These are phyloP conservation scores for Nebria brevicollis DNA, from an alignment of 2,888 invertebrate genomes.

Conservation along the genomic window DNA sequence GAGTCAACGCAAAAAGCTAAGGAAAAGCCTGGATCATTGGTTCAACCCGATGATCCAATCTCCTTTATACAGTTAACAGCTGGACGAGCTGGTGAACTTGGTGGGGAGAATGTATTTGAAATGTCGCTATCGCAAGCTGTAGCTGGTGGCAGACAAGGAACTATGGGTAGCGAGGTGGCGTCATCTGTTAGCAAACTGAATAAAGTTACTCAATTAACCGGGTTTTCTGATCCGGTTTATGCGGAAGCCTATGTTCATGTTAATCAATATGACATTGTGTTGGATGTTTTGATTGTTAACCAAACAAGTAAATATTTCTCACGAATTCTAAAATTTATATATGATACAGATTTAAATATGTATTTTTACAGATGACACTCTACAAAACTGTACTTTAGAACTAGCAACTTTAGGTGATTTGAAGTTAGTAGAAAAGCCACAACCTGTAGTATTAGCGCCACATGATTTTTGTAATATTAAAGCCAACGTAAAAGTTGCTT, in stretches of 20 bases:
- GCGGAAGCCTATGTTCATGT: constrained; percentile 99
- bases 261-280: constrained; percentile 97
- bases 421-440: constrained; percentile 97
- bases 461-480: constrained; percentile 98
- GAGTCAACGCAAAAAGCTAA: constrained; percentile 70
- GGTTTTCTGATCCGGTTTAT: constrained; percentile 99
- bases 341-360: not conserved
- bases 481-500: constrained; percentile 98
- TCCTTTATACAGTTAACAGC: constrained; percentile 80
- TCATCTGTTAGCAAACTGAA: constrained; percentile 71
- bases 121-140: constrained; percentile 81
- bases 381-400: constrained; percentile 98
- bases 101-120: constrained; percentile 89
- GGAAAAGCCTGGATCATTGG: constrained; percentile 73
- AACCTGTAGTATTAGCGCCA: constrained; percentile 94
- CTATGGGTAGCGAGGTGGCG: constrained; percentile 63
- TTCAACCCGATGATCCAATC: constrained; percentile 90
- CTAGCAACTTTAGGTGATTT: constrained; percentile 97
- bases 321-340: not conserved
- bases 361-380: constrained; percentile 77
- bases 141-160: constrained; percentile 52
- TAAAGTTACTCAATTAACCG: constrained; percentile 93
- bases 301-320: constrained; percentile 78
- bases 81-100: constrained; percentile 69
- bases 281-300: constrained; percentile 98